Evolutionary conservation across 2,888 invertebrate genomes (phyloP).

Genomic region (Nephrotoma appendiculata): DNA sequence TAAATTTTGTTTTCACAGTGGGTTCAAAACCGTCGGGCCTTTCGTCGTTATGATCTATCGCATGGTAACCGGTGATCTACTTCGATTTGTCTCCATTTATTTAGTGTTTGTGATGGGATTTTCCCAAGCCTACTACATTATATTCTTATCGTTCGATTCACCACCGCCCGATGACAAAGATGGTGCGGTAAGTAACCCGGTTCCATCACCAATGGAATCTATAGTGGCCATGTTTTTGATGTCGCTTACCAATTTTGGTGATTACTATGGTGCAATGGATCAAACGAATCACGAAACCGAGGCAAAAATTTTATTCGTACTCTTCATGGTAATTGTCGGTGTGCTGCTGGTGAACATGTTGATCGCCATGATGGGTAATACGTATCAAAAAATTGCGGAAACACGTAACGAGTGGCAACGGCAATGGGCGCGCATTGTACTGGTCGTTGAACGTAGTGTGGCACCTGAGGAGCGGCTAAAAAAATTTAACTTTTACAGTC

Average conservation of each 20-base stretch:
- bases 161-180: slow-evolving; percentile 69
- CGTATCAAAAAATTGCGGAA: slow-evolving; percentile 94
- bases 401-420: slow-evolving; percentile 97
- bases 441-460: slow-evolving; percentile 95
- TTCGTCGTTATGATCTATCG: slow-evolving; percentile 99
- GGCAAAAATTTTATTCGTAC: slow-evolving; percentile 86
- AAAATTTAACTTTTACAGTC: slow-evolving; percentile 81
- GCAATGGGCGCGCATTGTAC: slow-evolving; percentile 94
- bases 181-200: slow-evolving; percentile 69
- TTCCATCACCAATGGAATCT: slow-evolving; percentile 86
- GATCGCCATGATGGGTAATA: slow-evolving; percentile 99
- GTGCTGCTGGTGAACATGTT: slow-evolving; percentile 93
- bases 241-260: slow-evolving; percentile 93
- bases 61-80: slow-evolving; percentile 92
- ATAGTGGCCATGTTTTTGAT: slow-evolving; percentile 97
- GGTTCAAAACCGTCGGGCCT: slow-evolving; percentile 94
- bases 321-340: slow-evolving; percentile 95
- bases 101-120: slow-evolving; percentile 95
- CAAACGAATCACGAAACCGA: slow-evolving; percentile 76
- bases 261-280: slow-evolving; percentile 83
- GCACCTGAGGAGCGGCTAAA: slow-evolving; percentile 73
- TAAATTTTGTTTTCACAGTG: slow-evolving; percentile 43
- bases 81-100: slow-evolving; percentile 93
- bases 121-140: slow-evolving; percentile 90
- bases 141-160: slow-evolving; percentile 77